These are phyloP conservation scores for Pachyseris speciosa DNA, from an alignment of 64 coral and sea anemone species.

Conservation along the genomic window DNA sequence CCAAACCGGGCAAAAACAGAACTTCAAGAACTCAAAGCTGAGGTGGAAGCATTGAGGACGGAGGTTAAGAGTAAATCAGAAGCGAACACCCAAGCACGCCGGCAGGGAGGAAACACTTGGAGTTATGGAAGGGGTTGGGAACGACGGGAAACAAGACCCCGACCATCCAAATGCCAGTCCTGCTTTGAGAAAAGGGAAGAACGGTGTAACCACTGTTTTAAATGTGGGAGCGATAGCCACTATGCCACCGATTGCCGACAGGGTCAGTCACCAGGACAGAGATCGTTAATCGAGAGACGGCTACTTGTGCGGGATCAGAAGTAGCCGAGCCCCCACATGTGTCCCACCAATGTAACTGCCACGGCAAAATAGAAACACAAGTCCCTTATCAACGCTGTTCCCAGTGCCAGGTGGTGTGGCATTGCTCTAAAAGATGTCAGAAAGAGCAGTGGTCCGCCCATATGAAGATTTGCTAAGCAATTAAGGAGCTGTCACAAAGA, in stretches of 20 bases:
- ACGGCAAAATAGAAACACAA: too few relatives aligned
- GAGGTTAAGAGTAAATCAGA: neutral
- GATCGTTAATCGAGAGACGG: too few relatives aligned
- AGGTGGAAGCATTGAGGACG: conserved; percentile 17
- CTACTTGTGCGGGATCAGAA: too few relatives aligned
- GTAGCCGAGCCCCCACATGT: too few relatives aligned
- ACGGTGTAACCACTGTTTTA: conserved; percentile 35
- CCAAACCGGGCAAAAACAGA: neutral
- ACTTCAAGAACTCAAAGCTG: conserved; percentile 10
- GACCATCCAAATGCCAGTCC: neutral
- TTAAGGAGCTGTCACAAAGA: conserved; percentile 2
- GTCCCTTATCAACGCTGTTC: neutral
- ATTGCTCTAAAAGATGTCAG: too few relatives aligned
- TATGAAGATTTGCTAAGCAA: too few relatives aligned
- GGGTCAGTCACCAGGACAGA: too few relatives aligned
- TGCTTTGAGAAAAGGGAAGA: neutral
- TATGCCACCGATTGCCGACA: conserved; percentile 57
- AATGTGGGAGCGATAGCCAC: conserved; percentile 61
- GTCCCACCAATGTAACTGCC: too few relatives aligned
- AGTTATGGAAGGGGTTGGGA: neutral
- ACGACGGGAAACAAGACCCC: neutral
- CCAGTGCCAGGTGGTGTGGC: too few relatives aligned
- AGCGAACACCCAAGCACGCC: neutral
- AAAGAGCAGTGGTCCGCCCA: neutral
- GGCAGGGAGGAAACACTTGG: too few relatives aligned